Conservation (phyloP, 2,797 vertebrate genomes). For the Austrolebias charrua region DNA sequence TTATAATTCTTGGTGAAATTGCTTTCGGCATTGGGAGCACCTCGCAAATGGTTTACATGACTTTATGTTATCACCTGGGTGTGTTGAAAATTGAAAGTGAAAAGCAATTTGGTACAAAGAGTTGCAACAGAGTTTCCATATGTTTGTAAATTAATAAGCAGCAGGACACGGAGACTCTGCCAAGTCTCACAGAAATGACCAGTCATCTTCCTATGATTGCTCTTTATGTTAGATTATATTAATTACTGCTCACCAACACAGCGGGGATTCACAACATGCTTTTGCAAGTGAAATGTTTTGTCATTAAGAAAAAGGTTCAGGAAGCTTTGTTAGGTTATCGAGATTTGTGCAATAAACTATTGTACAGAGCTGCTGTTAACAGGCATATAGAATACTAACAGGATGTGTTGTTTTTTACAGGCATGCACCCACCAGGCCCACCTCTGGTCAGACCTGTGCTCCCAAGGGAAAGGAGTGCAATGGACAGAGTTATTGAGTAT, state of each 20-base stretch:
- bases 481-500: conserved; percentile 96
- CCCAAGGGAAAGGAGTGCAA: conserved; percentile 88
- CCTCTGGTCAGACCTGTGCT: conserved; percentile 93
- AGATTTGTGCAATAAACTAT: conserved; percentile 46
- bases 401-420: conserved; percentile 70
- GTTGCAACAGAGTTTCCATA: conserved; percentile 97
- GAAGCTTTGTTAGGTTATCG: conserved; percentile 61
- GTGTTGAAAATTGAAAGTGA: conserved; percentile 81
- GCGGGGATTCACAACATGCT: conserved; percentile 81
- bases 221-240: conserved; percentile 97
- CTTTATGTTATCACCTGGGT: conserved; percentile 81
- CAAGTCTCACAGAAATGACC: conserved; percentile 96
- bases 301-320: conserved; percentile 71
- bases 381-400: conserved; percentile 32
- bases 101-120: conserved; percentile 91
- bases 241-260: conserved; percentile 90
- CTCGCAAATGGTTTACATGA: conserved; percentile 80
- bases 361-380: conserved; percentile 19
- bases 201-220: conserved; percentile 94
- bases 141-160: conserved; percentile 99
- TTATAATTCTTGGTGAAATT: conserved; percentile 77
- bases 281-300: conserved; percentile 78
- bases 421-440: conserved; percentile 95
- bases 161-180: conserved; percentile 97
- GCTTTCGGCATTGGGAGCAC: conserved; percentile 74